Evolutionary conservation across 2,888 invertebrate species (phyloP).

Genomic region (Sclerodermus sp.): DNA sequence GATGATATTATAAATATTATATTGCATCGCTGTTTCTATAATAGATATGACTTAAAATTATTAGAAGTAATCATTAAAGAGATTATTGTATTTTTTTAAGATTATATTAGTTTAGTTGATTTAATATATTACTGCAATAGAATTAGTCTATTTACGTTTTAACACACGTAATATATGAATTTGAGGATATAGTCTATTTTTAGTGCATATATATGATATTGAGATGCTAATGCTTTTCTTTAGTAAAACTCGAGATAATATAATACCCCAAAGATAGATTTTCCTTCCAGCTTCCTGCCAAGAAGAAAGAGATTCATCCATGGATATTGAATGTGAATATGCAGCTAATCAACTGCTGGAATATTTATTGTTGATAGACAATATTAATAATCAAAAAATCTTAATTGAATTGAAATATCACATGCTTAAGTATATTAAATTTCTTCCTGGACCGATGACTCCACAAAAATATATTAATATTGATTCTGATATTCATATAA

Average conservation of each 20-base stretch:
- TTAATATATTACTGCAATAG: too few species aligned
- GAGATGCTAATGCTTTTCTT: too few species aligned
- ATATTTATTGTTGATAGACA: constrained; percentile 44
- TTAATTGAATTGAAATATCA: constrained; percentile 31
- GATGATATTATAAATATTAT: too few species aligned
- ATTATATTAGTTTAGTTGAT: too few species aligned
- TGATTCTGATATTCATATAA: constrained; percentile 60
- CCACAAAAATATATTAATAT: constrained; percentile 66
- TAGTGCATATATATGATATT: too few species aligned
- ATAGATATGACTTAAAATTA: too few species aligned
- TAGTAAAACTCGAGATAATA: constrained; percentile 25
- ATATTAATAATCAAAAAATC: constrained; percentile 53
- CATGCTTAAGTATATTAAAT: constrained; percentile 33
- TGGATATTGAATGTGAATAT: constrained; percentile 28
- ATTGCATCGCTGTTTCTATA: too few species aligned
- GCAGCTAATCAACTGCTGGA: constrained; percentile 51
- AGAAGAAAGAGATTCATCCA: constrained; percentile 18
- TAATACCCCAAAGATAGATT: constrained; percentile 49
- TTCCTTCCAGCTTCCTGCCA: constrained; percentile 45
- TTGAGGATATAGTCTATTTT: too few species aligned
- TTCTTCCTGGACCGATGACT: constrained; percentile 66
- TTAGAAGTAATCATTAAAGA: too few species aligned
- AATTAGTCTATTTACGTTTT: too few species aligned
- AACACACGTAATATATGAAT: too few species aligned
- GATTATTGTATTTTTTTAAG: too few species aligned